These are phyloP conservation scores for Reinhardtius hippoglossoides DNA, from an alignment of 2,113 vertebrate genomes.

Conservation along the genomic window DNA sequence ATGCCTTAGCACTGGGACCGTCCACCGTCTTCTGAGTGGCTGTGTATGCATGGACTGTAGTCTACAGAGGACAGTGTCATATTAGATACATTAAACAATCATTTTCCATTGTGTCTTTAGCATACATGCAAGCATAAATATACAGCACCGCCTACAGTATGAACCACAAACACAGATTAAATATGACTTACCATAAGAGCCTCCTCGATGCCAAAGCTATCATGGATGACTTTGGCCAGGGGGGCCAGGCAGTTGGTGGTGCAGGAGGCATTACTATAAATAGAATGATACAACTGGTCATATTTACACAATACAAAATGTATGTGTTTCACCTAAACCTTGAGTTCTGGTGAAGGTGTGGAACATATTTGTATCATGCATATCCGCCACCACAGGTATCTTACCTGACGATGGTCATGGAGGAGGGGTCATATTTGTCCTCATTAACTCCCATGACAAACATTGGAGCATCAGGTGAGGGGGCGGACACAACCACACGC, in stretches of 20 bases:
- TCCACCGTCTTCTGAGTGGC: constrained; percentile 95
- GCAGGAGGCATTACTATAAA: constrained; percentile 90
- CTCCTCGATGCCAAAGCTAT: constrained; percentile 89
- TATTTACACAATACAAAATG: not conserved
- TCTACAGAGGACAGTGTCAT: constrained; percentile 72
- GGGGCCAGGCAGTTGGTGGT: constrained; percentile 94
- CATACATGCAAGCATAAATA: not conserved
- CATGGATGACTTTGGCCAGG: constrained; percentile 90
- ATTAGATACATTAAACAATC: not conserved
- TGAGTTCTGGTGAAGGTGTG: not conserved
- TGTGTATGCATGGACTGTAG: constrained; percentile 92
- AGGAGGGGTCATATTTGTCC: constrained; percentile 85
- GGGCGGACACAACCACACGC: constrained; percentile 88
- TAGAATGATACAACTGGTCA: not conserved
- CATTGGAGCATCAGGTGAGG: constrained; percentile 90
- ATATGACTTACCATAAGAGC: constrained; percentile 87
- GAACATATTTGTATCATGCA: not conserved
- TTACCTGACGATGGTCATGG: constrained; percentile 90
- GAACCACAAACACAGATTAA: no score
- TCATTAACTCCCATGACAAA: constrained; percentile 94
- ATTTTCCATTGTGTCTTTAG: not conserved
- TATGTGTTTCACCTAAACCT: not conserved
- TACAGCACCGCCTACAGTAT: not conserved
- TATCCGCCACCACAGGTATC: not conserved
- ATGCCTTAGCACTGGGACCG: constrained; percentile 88